Evolutionary conservation across 2,888 invertebrate species (phyloP).

Genomic region (Cyclophora albipunctata): DNA sequence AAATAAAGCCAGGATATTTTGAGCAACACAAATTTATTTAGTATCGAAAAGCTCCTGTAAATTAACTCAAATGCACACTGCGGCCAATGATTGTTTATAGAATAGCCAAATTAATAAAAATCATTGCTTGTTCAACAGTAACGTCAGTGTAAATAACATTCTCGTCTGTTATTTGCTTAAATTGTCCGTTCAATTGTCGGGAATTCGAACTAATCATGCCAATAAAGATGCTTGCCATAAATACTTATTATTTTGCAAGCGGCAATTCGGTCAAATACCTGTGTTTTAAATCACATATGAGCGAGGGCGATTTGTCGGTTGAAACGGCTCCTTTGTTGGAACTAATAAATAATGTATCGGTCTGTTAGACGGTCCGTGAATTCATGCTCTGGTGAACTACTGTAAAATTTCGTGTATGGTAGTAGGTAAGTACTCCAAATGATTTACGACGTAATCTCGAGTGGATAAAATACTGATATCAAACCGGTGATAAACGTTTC

Average conservation of each 20-base stretch:
- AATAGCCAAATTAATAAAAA: constrained; percentile 43
- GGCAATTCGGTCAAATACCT: constrained; percentile 64
- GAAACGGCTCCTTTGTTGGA: constrained; percentile 49
- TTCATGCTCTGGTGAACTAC: constrained; percentile 41
- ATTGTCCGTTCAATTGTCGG: constrained; percentile 41
- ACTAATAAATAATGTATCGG: constrained; percentile 55
- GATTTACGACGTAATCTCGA: constrained; percentile 32
- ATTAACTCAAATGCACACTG: constrained; percentile 39
- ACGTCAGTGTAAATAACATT: constrained; percentile 35
- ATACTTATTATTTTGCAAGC: constrained; percentile 49
- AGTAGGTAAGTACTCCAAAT: constrained; percentile 19
- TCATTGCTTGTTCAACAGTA: constrained; percentile 30
- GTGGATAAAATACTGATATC: constrained; percentile 28
- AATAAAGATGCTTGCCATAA: constrained; percentile 45
- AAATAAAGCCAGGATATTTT: constrained; percentile 43
- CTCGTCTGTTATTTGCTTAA: constrained; percentile 42
- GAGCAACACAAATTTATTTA: constrained; percentile 40
- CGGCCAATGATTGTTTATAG: constrained; percentile 28
- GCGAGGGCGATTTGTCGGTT: constrained; percentile 46
- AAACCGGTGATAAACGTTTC: constrained; percentile 30
- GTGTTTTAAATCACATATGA: constrained; percentile 56
- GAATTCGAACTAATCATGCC: constrained; percentile 43
- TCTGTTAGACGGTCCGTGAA: constrained; percentile 32
- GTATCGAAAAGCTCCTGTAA: constrained; percentile 31
- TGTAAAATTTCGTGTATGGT: constrained; percentile 31